phyloP scores from a whole-genome alignment of 2,888 invertebrate species.

The Tipula vernalis region DNA sequence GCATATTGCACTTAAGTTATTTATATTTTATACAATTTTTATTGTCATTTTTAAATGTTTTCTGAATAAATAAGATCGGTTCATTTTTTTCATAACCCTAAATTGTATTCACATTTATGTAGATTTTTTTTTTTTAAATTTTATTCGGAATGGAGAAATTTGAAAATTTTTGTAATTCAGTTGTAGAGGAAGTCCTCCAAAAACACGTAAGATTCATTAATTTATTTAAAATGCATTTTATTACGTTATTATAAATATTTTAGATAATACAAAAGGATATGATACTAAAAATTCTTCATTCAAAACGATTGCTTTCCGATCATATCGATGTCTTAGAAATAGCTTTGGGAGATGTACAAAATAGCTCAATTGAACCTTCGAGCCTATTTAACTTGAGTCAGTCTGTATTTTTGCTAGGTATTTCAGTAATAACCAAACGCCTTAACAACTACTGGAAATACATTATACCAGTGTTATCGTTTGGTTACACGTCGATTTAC shows the following conservation, averaged over 20 bases:
- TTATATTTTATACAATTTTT: neutral
- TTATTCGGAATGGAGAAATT: neutral
- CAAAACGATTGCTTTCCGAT: conserved; percentile 31
- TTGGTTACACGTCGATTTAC: neutral
- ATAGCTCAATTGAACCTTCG: neutral
- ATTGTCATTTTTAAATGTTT: neutral
- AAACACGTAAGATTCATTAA: neutral
- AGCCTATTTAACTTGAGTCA: neutral
- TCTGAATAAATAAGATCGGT: neutral
- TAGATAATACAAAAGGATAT: neutral
- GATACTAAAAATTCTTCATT: conserved; percentile 25
- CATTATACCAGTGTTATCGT: neutral
- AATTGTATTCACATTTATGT: neutral
- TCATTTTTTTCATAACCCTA: neutral
- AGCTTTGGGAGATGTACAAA: conserved; percentile 11
- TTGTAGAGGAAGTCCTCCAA: neutral
- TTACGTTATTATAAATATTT: neutral
- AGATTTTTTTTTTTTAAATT: neutral
- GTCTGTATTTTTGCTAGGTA: neutral
- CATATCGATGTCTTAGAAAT: conserved; percentile 25
- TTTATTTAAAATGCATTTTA: neutral
- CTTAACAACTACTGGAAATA: neutral
- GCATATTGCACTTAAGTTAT: neutral
- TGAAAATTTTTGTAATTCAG: neutral
- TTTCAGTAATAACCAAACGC: neutral